phyloP scores from a whole-genome alignment of 53 echinoderm and acorn worm genomes.

The Echinarachnius parma region DNA sequence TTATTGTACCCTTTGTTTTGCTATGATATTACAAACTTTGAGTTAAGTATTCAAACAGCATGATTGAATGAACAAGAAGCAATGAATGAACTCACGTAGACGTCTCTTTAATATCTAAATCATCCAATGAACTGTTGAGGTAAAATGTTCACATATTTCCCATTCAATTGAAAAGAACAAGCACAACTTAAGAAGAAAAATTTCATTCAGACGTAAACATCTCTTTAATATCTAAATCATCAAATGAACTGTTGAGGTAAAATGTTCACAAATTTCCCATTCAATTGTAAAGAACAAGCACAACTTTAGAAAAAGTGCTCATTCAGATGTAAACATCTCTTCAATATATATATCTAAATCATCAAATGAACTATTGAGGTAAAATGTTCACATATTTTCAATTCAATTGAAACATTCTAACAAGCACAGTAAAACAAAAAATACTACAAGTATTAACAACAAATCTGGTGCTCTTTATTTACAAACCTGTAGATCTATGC shows the following conservation, averaged over 20 bases:
- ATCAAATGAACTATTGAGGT: conserved; percentile 32
- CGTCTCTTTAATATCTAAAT: conserved; percentile 38
- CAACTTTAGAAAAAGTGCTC: too few species aligned
- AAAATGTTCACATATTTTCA: conserved; percentile 5
- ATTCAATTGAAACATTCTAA: not conserved
- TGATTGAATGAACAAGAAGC: not conserved
- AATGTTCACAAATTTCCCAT: not conserved
- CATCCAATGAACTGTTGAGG: conserved; percentile 39
- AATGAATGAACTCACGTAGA: conserved; percentile 23
- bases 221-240: conserved; percentile 43
- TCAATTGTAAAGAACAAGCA: not conserved
- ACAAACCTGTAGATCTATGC: too few species aligned
- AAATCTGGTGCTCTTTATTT: too few species aligned
- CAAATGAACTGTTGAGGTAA: conserved; percentile 33
- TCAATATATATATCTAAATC: conserved; percentile 42
- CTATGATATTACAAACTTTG: too few species aligned
- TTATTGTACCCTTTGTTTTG: too few species aligned
- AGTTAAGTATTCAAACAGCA: too few species aligned
- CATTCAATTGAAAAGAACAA: not conserved
- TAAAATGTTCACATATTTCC: conserved; percentile 2
- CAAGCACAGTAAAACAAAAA: too few species aligned
- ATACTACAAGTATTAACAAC: too few species aligned
- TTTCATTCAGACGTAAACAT: conserved; percentile 27
- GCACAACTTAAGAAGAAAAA: too few species aligned
- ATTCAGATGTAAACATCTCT: conserved; percentile 24